Evolutionary conservation across 1,140 invertebrate species (phyloP), one percentile per base, ranked within the genome.

Genomic region (Vanessa tameamea): DNA sequence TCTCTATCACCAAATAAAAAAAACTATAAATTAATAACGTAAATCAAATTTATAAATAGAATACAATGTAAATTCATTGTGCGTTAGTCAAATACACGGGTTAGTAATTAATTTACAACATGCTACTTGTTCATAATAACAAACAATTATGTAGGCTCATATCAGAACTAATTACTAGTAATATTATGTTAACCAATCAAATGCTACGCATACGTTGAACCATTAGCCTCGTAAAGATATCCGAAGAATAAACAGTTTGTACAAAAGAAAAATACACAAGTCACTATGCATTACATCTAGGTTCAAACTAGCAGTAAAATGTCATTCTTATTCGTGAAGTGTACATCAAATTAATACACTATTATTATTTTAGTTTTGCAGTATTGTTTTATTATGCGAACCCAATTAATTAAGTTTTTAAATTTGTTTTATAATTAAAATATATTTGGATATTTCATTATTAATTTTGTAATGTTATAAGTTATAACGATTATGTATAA

Each of bases 101-200:
- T 64, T 26, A 50, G 53, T 15, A 43, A 43, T 37, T n/a, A 55
- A 53, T 31, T 67, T 50, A 67, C 53, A 43, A 47, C 31, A 43
- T 13, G 5, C 9, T 26, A 37, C 26, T 31, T 31, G 26, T 55
- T 69, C 5, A 15, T 47, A 69, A 59, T 59, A 23, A 69, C 26
- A 69, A 12, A 53, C 15, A 31, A 9, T 59, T 69, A 78, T 75
- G 13, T n/a, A 69, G 6, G 68, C 53, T 71, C 57, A 65, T 72
- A 75, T 72, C 57, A 67, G 37, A 69, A 70, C 66, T 78, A 78
- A 78, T 75, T 78, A 65, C 77, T 68, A 20, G 51, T 50, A 64
- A 64, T 64, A 63, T 68, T 69, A 61, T 73, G 63, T 68, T 74
- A 69, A 51, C 73, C 73, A 69, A 74, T 74, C n/a, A 68, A 64